Percentiles rank a stretch among this genome's conserved stretches.
phyloP scores from a whole-genome alignment of 2,797 vertebrate species.

The Craterocephalus amniculus region DNA sequence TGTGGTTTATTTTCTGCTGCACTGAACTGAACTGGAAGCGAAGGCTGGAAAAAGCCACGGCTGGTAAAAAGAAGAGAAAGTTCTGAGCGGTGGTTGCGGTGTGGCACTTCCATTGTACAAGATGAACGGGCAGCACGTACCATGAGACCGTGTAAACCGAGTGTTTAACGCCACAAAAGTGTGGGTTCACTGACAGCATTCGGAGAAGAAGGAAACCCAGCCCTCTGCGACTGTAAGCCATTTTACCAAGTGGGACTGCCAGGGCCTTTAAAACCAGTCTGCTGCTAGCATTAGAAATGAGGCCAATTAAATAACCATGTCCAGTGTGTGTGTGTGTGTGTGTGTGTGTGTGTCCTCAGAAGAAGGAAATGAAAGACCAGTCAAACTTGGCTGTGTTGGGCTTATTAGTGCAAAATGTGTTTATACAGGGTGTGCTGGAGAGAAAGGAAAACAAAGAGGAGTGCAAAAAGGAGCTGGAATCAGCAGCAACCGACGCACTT shows the following conservation, averaged over 20 bases:
- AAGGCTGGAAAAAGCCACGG: constrained; percentile 43
- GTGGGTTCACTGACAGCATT: constrained; percentile 48
- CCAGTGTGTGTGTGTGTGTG: not conserved
- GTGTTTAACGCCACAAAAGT: constrained; percentile 56
- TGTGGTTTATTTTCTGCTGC: not conserved
- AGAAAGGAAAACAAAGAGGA: constrained; percentile 59
- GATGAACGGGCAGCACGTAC: constrained; percentile 2
- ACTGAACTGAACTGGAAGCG: constrained; percentile 28
- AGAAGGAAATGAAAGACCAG: constrained; percentile 65
- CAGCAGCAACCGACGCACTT: constrained; percentile 37
- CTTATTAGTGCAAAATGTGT: constrained; percentile 65
- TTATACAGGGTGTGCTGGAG: constrained; percentile 53
- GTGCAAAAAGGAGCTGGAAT: constrained; percentile 53
- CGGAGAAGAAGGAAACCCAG: constrained; percentile 52
- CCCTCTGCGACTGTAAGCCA: constrained; percentile 48
- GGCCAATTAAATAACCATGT: constrained; percentile 51
- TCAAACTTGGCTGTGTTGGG: constrained; percentile 65
- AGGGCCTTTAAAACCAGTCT: constrained; percentile 58
- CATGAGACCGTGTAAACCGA: not conserved
- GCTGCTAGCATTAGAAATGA: constrained; percentile 52
- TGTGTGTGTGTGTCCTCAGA: constrained; percentile 15
- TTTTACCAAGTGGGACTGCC: constrained; percentile 47
- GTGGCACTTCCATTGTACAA: constrained; percentile 26
- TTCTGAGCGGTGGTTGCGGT: constrained; percentile 37
- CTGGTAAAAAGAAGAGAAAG: constrained; percentile 27